phyloP scores from a whole-genome alignment of 2,888 invertebrate genomes.

The Apotomis betuletana region DNA sequence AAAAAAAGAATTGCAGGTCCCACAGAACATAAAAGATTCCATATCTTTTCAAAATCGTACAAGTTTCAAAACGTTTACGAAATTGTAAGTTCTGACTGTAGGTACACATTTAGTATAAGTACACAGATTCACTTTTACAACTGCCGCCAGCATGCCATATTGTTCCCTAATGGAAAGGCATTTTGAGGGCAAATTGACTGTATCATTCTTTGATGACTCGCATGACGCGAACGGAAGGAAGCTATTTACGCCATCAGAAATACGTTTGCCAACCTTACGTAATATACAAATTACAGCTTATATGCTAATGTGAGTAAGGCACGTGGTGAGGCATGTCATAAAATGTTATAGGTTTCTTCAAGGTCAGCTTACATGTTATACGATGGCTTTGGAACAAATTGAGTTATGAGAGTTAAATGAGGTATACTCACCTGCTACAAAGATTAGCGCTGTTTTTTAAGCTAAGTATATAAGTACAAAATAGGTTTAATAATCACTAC shows the following conservation, averaged over 20 bases:
- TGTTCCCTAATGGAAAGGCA: conserved; percentile 26
- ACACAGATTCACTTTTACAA: conserved; percentile 20
- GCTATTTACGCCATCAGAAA: conserved; percentile 39
- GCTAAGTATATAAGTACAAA: too few relatives aligned
- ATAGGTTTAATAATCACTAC: too few relatives aligned
- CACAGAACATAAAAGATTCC: too few relatives aligned
- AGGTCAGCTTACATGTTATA: not conserved
- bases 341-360: conserved; percentile 24
- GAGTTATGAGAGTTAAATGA: not conserved
- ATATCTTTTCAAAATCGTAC: too few relatives aligned
- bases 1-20: too few relatives aligned
- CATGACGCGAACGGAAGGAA: conserved; percentile 46
- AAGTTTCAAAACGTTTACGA: too few relatives aligned
- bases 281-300: conserved; percentile 18
- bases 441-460: not conserved
- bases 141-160: conserved; percentile 12
- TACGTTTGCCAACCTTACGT: conserved; percentile 30
- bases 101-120: not conserved
- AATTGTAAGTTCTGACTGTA: too few relatives aligned
- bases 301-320: conserved; percentile 10
- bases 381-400: not conserved
- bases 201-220: conserved; percentile 34
- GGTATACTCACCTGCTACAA: not conserved
- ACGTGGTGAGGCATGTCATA: conserved; percentile 3
- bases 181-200: conserved; percentile 25